These are phyloP conservation scores for Hofmannophila pseudospretella DNA, from an alignment of 2,888 invertebrate species.

Conservation along the genomic window DNA sequence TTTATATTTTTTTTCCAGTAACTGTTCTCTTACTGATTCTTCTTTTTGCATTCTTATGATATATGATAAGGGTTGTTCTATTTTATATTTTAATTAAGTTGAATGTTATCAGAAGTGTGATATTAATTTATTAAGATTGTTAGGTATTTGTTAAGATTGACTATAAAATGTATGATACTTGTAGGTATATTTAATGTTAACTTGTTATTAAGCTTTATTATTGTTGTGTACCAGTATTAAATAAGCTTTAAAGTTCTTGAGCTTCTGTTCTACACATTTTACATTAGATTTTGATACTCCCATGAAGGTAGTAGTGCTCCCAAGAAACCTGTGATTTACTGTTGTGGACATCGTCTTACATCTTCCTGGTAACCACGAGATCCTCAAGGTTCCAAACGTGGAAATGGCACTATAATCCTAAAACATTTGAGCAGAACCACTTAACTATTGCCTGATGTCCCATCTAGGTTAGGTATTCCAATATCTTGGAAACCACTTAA, in stretches of 20 bases:
- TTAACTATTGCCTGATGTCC: too few relatives aligned
- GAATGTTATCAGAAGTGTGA: slow-evolving; percentile 70
- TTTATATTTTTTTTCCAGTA: slow-evolving; percentile 89
- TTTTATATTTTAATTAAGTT: slow-evolving; percentile 53
- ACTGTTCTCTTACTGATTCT: slow-evolving; percentile 85
- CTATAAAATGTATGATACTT: slow-evolving; percentile 1
- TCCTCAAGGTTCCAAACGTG: too few relatives aligned
- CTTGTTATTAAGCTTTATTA: slow-evolving; percentile 4
- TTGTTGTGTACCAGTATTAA: not conserved
- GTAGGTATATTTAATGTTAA: slow-evolving; percentile 3
- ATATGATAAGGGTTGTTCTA: slow-evolving; percentile 46
- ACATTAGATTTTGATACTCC: too few relatives aligned
- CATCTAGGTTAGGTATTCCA: too few relatives aligned
- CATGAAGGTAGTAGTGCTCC: too few relatives aligned
- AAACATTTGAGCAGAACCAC: too few relatives aligned
- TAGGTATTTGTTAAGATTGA: slow-evolving; percentile 11
- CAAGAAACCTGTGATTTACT: too few relatives aligned
- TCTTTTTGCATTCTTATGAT: slow-evolving; percentile 89
- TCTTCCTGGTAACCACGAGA: too few relatives aligned
- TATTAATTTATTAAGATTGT: slow-evolving; percentile 62
- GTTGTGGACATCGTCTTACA: too few relatives aligned
- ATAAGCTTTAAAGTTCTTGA: not conserved
- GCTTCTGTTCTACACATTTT: not conserved
- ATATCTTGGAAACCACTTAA: too few relatives aligned
- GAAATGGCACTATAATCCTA: too few relatives aligned